Percentiles rank a stretch among this genome's conserved stretches.
Conservation (phyloP, 92 coral and sea anemone genomes). For the Pocillopora grandis region DNA sequence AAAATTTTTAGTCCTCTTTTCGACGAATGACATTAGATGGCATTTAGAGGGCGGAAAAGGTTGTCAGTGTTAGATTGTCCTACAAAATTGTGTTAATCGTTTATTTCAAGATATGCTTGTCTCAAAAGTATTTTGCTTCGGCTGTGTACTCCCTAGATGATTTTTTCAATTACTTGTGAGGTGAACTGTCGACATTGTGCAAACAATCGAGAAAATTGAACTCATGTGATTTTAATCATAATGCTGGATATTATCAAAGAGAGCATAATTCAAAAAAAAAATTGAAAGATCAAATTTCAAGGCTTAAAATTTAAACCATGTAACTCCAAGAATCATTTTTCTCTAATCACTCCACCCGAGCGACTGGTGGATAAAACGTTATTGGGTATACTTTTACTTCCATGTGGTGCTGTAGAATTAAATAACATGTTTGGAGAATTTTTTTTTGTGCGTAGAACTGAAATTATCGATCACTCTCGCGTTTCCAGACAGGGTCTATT, state of each 20-base stretch:
- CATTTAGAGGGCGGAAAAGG: background rate
- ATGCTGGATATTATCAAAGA: background rate
- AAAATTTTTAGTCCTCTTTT: background rate
- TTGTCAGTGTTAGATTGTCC: background rate
- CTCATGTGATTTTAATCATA: background rate
- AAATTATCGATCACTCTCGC: too few species aligned
- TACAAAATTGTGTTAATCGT: slow-evolving; percentile 1
- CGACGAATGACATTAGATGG: background rate
- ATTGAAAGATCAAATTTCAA: background rate
- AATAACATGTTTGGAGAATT: background rate
- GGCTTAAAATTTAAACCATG: background rate
- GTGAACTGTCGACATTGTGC: background rate
- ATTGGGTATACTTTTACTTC: background rate
- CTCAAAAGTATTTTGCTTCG: background rate
- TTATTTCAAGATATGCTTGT: background rate
- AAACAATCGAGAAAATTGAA: background rate
- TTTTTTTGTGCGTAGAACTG: too few species aligned
- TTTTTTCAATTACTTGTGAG: slow-evolving; percentile 1
- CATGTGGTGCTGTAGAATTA: background rate
- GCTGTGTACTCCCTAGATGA: background rate
- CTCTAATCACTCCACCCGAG: background rate
- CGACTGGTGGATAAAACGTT: background rate
- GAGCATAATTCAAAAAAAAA: background rate
- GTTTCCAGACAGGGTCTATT: background rate
- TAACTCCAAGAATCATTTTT: background rate